These are phyloP conservation scores for Notarius lentiginosus DNA, from an alignment of 2,113 vertebrate species.

Conservation along the genomic window DNA sequence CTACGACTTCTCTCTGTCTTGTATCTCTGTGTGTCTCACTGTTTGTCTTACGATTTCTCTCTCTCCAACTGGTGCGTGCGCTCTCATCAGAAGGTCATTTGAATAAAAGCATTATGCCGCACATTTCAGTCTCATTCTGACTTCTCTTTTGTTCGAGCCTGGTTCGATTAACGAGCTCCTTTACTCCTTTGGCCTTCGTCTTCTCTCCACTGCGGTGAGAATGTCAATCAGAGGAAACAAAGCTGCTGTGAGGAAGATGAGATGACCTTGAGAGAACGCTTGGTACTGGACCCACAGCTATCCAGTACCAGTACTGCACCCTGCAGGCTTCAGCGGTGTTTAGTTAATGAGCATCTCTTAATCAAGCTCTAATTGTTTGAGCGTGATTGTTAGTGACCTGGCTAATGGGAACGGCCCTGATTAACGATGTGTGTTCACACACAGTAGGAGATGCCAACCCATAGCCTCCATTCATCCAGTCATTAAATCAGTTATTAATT, in stretches of 20 bases:
- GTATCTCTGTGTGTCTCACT: conserved; percentile 10
- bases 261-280: conserved; percentile 1
- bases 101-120: not conserved
- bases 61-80: not conserved
- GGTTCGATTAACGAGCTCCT: not conserved
- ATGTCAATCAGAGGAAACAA: not conserved
- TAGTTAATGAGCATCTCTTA: conserved; percentile 74
- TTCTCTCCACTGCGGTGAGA: not conserved
- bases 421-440: conserved; percentile 74
- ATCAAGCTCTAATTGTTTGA: conserved; percentile 76
- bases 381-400: conserved; percentile 73
- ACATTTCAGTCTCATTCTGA: conserved; percentile 6
- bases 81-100: not conserved
- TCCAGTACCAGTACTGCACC: not conserved
- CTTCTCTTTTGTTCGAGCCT: not conserved
- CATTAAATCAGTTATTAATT: conserved; percentile 66
- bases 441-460: conserved; percentile 65
- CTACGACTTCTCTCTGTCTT: conserved; percentile 61
- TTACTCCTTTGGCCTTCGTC: not conserved
- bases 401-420: conserved; percentile 71
- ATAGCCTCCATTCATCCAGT: conserved; percentile 64
- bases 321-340: conserved; percentile 20
- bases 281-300: conserved; percentile 3
- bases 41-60: not conserved
- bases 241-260: not conserved